Evolutionary conservation across 1,140 invertebrate species (phyloP), one percentile per base, ranked within the genome.

Genomic region (Eulimnadia texana): DNA sequence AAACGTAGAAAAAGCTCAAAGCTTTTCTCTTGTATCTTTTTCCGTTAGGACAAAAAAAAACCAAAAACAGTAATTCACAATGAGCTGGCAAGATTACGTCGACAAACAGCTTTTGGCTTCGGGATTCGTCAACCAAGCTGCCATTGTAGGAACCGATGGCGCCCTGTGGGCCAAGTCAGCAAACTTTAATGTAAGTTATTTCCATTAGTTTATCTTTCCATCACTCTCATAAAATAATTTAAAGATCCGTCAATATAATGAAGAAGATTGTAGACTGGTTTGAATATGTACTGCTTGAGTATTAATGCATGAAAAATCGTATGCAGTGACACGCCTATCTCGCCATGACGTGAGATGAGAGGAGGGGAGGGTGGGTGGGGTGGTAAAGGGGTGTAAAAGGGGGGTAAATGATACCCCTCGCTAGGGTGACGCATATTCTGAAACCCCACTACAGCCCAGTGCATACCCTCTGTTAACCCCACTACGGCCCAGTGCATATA

Each of bases 21-120:
- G n/a, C n/a, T n/a, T n/a, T n/a, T n/a, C n/a, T n/a, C n/a, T n/a
- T n/a, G n/a, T n/a, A n/a, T n/a, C n/a, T n/a, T n/a, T n/a, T n/a
- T n/a, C n/a, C n/a, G n/a, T n/a, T n/a, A n/a, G n/a, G n/a, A n/a
- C n/a, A n/a, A n/a, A n/a, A n/a, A n/a, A n/a, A n/a, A n/a, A n/a
- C n/a, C n/a, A n/a, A n/a, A n/a, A n/a, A n/a, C n/a, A n/a, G n/a
- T n/a, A n/a, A 54, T 13, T 64, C 72, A 84, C 75, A 73, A 94
- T 93, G 90, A 93, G 89, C 84, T 95, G 91, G 91, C 90, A 94
- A 85, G 88, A 92, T 84, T 95, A 95, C 81, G 88, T 95, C 74
- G 90, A 93, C 79, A 93, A 92, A 81, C 90, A 95, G 79, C 84
- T 94, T 79, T 81, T 93, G 77, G 88, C 88, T 70, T 90, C 88